phyloP scores from a whole-genome alignment of 2,113 vertebrate species.

The Podarcis raffonei region DNA sequence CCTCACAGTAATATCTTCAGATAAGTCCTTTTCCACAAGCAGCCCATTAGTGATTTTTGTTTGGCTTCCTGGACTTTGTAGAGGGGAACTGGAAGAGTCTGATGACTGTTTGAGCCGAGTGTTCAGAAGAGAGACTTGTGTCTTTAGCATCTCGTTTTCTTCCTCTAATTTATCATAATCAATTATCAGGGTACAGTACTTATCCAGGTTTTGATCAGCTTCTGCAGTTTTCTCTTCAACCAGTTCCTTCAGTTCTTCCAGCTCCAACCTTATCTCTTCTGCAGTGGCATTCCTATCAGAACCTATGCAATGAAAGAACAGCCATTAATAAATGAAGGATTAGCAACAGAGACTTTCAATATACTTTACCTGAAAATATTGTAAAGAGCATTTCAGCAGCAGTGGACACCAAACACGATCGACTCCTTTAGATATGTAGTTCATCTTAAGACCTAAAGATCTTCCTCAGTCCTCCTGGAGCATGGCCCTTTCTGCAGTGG shows the following conservation, averaged over 20 bases:
- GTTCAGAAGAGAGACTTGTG: slow-evolving; percentile 75
- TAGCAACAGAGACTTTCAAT: background rate
- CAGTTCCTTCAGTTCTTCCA: slow-evolving; percentile 80
- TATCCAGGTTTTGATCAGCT: slow-evolving; percentile 87
- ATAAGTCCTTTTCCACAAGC: slow-evolving; percentile 57
- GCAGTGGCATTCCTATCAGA: slow-evolving; percentile 41
- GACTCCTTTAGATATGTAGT: background rate
- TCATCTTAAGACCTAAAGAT: background rate
- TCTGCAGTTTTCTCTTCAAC: slow-evolving; percentile 82
- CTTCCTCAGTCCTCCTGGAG: background rate
- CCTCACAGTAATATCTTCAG: slow-evolving; percentile 70
- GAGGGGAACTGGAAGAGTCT: slow-evolving; percentile 28
- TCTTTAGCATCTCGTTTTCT: slow-evolving; percentile 81
- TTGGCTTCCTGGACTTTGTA: slow-evolving; percentile 1
- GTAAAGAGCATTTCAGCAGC: background rate
- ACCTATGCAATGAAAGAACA: slow-evolving; percentile 60
- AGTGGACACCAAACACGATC: background rate
- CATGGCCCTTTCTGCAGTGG: background rate
- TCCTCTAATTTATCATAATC: slow-evolving; percentile 87
- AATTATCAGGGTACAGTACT: slow-evolving; percentile 86
- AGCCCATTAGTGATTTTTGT: slow-evolving; percentile 1
- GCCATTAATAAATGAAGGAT: background rate
- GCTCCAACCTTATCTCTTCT: slow-evolving; percentile 71
- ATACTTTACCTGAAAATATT: background rate
- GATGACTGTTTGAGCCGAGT: slow-evolving; percentile 55